Base-by-base conservation (phyloP, 2,113 vertebrate species). In the Fregata magnificens region DNA sequence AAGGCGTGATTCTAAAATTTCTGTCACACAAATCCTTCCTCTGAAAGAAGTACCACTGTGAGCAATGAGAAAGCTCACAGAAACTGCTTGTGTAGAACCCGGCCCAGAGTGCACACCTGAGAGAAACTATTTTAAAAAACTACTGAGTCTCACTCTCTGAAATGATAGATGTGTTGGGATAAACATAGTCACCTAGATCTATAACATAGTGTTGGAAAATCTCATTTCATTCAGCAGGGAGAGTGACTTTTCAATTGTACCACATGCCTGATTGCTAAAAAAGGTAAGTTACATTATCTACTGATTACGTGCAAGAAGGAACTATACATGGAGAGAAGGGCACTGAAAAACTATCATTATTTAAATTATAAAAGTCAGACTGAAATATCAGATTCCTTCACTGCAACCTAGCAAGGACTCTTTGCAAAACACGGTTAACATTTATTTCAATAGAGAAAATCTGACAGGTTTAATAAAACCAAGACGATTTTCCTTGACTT, bases 401-500 rank as follows among this genome's bases (percentile, higher is more conserved):
- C 77, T 79, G 65, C 67, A 96, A 18, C 73, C 50, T 32, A 59
- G 74, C 80, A 93, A 74, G 83, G 61, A 53, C 86, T 89, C 56
- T 91, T 79, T 86, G 72, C 80, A 91, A 91, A 96, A 93, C 82
- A 77, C 13, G 11, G 73, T 93, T 91, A 94, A 86, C 88, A 86
- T 95, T 96, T 90, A 91, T 96, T 96, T 80, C 91, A 82, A 82
- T 24, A 86, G 59, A 94, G 94, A 73, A 93, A 95, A 94, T 88
- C 86, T 94, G 93, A 97, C 93, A 93, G 90, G 66, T 90, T 84
- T 95, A 90, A 95, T 95, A 95, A 97, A 96, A 92, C 58, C 19
- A 10, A 91, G 93, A 93, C 26, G 45, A 96, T 97, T 96, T 97
- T 93, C 94, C 91, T 82, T 94, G 95, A 94, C 93, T 97, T 92